These are phyloP conservation scores for Lepus americanus DNA, from an alignment of 2,113 vertebrate genomes.

Conservation along the genomic window DNA sequence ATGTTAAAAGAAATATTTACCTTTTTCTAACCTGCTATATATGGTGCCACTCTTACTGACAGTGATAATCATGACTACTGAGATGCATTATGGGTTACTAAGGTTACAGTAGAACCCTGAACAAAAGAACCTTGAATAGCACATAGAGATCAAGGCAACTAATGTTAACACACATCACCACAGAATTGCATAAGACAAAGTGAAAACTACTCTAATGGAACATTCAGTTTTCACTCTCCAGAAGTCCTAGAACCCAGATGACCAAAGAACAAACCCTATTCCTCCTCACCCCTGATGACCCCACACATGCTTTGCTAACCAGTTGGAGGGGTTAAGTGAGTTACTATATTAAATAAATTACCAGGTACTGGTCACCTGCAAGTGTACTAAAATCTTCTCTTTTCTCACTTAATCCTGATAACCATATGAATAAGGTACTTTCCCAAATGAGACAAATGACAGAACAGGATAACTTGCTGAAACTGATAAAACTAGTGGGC, in stretches of 20 bases:
- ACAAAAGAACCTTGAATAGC: slow-evolving; percentile 46
- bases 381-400: slow-evolving; percentile 5
- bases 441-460: slow-evolving; percentile 33
- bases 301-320: slow-evolving; percentile 36
- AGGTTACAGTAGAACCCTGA: slow-evolving; percentile 63
- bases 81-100: slow-evolving; percentile 61
- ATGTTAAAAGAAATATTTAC: slow-evolving; percentile 62
- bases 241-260: slow-evolving; percentile 14
- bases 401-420: slow-evolving; percentile 62
- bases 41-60: slow-evolving; percentile 50
- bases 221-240: slow-evolving; percentile 18
- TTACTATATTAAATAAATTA: slow-evolving; percentile 56
- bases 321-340: slow-evolving; percentile 29
- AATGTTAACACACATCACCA: slow-evolving; percentile 39
- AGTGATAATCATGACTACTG: slow-evolving; percentile 33
- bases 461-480: background rate
- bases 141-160: slow-evolving; percentile 53
- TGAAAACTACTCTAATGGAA: slow-evolving; percentile 14
- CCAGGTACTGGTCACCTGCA: background rate
- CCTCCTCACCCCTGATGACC: background rate
- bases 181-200: slow-evolving; percentile 23
- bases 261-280: slow-evolving; percentile 32
- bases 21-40: slow-evolving; percentile 49
- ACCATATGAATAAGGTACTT: slow-evolving; percentile 18
- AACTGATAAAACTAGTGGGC: slow-evolving; percentile 24